Conservation (phyloP, 2,888 invertebrate genomes). For the Orthosia cruda region DNA sequence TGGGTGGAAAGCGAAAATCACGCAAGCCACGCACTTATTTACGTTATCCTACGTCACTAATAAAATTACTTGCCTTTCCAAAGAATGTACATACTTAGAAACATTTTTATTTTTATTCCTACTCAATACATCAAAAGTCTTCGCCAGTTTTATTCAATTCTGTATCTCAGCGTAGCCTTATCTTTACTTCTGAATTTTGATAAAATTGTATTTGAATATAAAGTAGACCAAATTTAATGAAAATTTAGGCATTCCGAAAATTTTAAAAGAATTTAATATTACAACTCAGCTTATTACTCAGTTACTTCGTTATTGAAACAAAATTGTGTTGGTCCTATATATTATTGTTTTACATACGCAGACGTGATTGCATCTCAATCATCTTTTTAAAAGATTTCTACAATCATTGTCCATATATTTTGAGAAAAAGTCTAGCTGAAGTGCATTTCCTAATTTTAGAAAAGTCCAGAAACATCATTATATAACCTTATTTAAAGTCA, state of each 20-base stretch:
- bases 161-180: slow-evolving; percentile 38
- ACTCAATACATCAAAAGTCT: slow-evolving; percentile 41
- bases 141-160: slow-evolving; percentile 36
- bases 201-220: slow-evolving; percentile 64
- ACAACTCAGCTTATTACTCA: slow-evolving; percentile 36
- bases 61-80: neutral
- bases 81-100: neutral
- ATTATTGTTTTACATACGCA: neutral
- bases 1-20: slow-evolving; percentile 52
- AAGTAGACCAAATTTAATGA: slow-evolving; percentile 60
- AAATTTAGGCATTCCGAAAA: slow-evolving; percentile 45
- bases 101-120: slow-evolving; percentile 26
- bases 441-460: no score
- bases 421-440: no score
- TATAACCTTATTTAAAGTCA: neutral
- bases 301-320: slow-evolving; percentile 38
- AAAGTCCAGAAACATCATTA: neutral
- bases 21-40: slow-evolving; percentile 50
- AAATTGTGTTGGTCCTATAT: slow-evolving; percentile 21
- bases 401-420: no score
- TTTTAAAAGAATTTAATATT: slow-evolving; percentile 53
- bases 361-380: neutral
- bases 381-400: neutral
- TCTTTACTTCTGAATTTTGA: slow-evolving; percentile 55
- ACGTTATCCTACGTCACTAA: slow-evolving; percentile 27